phyloP scores from a whole-genome alignment of 2,113 vertebrate species.

The Narcine bancroftii region DNA sequence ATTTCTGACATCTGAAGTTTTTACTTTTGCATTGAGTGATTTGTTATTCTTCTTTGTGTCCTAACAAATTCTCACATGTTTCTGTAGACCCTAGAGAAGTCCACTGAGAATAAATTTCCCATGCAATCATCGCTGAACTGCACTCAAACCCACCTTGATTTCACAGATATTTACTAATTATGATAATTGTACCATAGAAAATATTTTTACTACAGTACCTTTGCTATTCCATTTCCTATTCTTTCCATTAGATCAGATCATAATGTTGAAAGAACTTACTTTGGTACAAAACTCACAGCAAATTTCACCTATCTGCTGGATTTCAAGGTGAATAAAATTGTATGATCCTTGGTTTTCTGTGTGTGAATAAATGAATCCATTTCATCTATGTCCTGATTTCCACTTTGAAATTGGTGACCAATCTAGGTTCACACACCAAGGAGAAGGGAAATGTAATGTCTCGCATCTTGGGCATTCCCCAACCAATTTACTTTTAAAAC shows the following conservation, averaged over 20 bases:
- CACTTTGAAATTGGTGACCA: neutral
- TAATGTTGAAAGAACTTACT: no score
- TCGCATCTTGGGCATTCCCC: no score
- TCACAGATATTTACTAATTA: neutral
- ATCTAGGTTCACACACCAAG: neutral
- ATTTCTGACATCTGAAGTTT: no score
- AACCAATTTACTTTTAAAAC: no score
- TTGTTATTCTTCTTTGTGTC: neutral
- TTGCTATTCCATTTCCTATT: no score
- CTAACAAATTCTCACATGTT: neutral
- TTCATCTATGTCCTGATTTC: neutral
- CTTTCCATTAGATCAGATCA: no score
- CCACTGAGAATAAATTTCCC: neutral
- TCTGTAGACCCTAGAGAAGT: neutral
- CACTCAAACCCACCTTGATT: neutral
- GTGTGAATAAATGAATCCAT: neutral
- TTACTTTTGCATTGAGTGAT: neutral
- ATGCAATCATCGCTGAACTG: neutral
- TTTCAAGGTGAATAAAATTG: neutral
- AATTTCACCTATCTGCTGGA: neutral
- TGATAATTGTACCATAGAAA: no score
- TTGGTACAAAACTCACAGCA: neutral
- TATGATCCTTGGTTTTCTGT: neutral
- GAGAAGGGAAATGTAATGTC: neutral
- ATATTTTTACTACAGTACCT: no score